These are phyloP conservation scores for Cavia aperea DNA, from an alignment of 2,113 vertebrate species.

Conservation along the genomic window DNA sequence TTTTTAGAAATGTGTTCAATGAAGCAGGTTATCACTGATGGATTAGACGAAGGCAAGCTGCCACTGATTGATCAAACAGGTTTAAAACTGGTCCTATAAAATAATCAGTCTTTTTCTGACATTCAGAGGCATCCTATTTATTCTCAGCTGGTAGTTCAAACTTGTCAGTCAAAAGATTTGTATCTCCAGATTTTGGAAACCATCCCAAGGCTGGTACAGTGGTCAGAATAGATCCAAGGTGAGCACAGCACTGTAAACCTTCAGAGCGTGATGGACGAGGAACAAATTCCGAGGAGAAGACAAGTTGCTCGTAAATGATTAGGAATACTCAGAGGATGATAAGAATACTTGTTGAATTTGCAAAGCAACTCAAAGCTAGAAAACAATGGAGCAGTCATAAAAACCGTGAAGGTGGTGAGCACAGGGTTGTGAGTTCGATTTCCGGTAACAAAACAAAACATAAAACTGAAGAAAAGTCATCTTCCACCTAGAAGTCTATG, in stretches of 20 bases:
- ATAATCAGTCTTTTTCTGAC: conserved; percentile 6
- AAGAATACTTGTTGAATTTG: not conserved
- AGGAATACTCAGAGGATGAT: too few relatives aligned
- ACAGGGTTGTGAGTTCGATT: too few relatives aligned
- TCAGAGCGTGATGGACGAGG: not conserved
- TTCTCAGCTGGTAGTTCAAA: not conserved
- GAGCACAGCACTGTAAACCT: not conserved
- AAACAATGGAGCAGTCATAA: not conserved
- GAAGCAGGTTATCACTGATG: not conserved
- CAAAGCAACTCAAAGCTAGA: not conserved
- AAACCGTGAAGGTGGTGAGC: not conserved
- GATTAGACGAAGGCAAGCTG: not conserved
- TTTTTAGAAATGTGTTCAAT: conserved; percentile 1
- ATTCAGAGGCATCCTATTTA: not conserved
- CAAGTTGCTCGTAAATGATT: not conserved
- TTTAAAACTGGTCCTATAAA: not conserved
- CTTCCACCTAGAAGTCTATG: conserved; percentile 6
- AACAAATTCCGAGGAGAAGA: not conserved
- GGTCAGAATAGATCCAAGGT: not conserved
- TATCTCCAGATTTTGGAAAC: not conserved
- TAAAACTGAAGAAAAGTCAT: not conserved
- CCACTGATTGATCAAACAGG: not conserved
- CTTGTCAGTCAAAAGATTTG: not conserved
- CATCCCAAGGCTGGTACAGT: not conserved
- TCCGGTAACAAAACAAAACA: too few relatives aligned